Conservation (phyloP, 1,140 invertebrate genomes). For the Caenorhabditis brenneri region DNA sequence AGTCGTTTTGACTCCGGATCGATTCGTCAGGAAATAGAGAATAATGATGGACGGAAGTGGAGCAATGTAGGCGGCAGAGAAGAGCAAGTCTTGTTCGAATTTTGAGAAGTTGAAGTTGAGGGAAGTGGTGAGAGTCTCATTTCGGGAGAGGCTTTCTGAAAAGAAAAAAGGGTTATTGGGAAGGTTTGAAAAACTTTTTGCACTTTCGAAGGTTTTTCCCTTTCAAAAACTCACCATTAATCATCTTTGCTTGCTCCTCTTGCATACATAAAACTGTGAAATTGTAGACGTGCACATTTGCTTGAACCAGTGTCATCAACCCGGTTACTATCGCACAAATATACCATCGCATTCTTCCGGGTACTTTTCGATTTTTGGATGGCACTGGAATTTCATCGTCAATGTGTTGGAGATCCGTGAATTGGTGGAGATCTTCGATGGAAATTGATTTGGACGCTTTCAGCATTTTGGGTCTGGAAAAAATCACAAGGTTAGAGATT, state of each 20-base stretch:
- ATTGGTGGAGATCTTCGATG: background rate
- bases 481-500: background rate
- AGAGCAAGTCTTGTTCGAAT: slow-evolving; percentile 16
- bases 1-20: slow-evolving; percentile 27
- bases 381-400: background rate
- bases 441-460: slow-evolving; percentile 32
- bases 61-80: slow-evolving; percentile 33
- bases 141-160: slow-evolving; percentile 5
- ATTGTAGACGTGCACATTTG: slow-evolving; percentile 17
- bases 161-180: background rate
- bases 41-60: background rate
- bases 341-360: slow-evolving; percentile 13
- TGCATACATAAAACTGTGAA: slow-evolving; percentile 27
- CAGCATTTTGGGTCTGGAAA: slow-evolving; percentile 18
- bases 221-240: background rate
- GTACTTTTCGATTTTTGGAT: background rate
- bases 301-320: slow-evolving; percentile 14
- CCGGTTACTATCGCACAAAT: slow-evolving; percentile 5
- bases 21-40: background rate
- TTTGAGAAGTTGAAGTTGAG: slow-evolving; percentile 10
- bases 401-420: background rate
- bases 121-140: background rate
- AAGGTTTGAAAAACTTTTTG: too few relatives aligned
- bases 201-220: background rate
- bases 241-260: background rate